Evolutionary conservation across 2,888 invertebrate genomes (phyloP).

Genomic region (Drosophila borborema): DNA sequence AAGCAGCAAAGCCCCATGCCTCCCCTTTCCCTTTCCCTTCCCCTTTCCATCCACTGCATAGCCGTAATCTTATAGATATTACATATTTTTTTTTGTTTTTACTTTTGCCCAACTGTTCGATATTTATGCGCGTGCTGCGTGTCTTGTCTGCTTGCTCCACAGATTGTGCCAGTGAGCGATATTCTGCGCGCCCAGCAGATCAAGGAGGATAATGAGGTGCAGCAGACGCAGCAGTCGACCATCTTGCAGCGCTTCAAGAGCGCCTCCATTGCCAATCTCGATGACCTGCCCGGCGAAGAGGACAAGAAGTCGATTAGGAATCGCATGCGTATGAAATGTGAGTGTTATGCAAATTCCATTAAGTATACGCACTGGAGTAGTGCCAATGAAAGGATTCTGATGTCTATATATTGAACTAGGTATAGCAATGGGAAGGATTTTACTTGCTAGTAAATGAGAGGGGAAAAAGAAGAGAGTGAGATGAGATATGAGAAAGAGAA

Average conservation of each 20-base stretch:
- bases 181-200: constrained; percentile 82
- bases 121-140: constrained; percentile 45
- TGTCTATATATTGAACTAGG: too few species aligned
- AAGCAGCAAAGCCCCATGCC: background rate
- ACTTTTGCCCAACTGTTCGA: constrained; percentile 2
- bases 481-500: too few species aligned
- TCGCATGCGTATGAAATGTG: constrained; percentile 82
- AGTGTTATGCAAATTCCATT: constrained; percentile 20
- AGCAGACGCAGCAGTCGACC: constrained; percentile 68
- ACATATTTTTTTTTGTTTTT: background rate
- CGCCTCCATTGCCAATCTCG: constrained; percentile 82
- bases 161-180: constrained; percentile 84
- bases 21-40: background rate
- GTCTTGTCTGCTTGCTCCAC: constrained; percentile 39
- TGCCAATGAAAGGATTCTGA: too few species aligned
- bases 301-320: constrained; percentile 84
- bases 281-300: constrained; percentile 81
- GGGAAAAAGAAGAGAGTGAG: too few species aligned
- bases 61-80: background rate
- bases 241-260: constrained; percentile 82
- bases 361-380: too few species aligned
- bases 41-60: background rate
- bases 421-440: too few species aligned
- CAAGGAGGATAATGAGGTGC: constrained; percentile 77
- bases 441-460: too few species aligned